Percentiles rank a stretch among this genome's conserved stretches.
phyloP scores from a whole-genome alignment of 2,797 vertebrate species.

The Galago senegalensis region DNA sequence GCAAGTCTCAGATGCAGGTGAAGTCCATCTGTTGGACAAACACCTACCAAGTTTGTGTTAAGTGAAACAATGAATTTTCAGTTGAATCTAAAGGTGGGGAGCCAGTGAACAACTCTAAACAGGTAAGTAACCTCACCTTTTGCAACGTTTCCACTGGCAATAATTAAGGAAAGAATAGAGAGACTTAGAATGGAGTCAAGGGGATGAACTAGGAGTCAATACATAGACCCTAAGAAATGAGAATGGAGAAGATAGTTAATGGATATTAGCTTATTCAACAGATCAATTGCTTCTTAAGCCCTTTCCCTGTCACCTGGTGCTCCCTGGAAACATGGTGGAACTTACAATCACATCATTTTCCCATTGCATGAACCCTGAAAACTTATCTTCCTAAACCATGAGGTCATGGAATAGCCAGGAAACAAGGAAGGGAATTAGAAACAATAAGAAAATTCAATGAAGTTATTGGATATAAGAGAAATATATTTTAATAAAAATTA shows the following conservation, averaged over 20 bases:
- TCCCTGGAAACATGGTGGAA: not conserved
- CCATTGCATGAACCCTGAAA: not conserved
- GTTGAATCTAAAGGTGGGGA: constrained; percentile 13
- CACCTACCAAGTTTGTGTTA: not conserved
- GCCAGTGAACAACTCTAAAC: not conserved
- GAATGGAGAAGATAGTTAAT: accelerated
- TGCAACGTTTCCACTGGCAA: not conserved
- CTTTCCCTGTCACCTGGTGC: not conserved
- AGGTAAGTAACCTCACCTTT: not conserved
- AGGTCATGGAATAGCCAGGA: not conserved
- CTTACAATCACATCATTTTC: not conserved
- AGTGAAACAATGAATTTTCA: not conserved
- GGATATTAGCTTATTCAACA: not conserved
- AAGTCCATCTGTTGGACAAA: not conserved
- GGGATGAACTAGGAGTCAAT: not conserved
- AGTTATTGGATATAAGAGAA: not conserved
- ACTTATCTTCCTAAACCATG: not conserved
- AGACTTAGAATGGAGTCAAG: not conserved
- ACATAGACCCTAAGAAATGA: no score
- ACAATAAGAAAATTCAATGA: not conserved
- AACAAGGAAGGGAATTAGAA: not conserved
- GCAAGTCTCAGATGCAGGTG: not conserved
- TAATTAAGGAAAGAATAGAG: not conserved
- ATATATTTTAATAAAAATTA: not conserved
- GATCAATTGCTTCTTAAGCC: not conserved